Base-by-base conservation (phyloP, 2,113 vertebrate genomes). In the Rostratula benghalensis region DNA sequence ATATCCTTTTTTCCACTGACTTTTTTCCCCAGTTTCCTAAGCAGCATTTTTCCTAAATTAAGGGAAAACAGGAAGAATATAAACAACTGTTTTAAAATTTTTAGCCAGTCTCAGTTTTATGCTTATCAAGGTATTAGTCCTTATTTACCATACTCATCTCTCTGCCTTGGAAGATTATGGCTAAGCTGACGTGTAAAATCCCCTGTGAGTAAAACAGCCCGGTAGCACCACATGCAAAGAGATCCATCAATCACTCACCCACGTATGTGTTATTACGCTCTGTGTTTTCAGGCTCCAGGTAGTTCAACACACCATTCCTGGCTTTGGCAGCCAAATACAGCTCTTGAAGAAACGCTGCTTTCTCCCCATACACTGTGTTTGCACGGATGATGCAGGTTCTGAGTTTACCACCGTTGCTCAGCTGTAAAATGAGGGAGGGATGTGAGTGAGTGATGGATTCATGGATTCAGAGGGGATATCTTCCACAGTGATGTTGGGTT, bases 331-430 rank as follows among this genome's bases (percentile, higher is more conserved):
- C 15, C 35, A 21, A 1, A 16, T 79, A 89, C 3, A 67, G 3
- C 24, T 91, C 77, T 18, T 59, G 51, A 2, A 97, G 92, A 45
- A 61, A 48, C 0, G 0, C 30, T 46, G 81, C 61, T 50, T 73
- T 94, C 83, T 97, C 94, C 67, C 95, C 95, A 3, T 92, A 96
- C 41, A 83, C 74, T 0, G 64, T 9, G 57, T 85, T 95, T 54
- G 97, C 1, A 30, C 30, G 28, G 65, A 94, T 41, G 41, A 80
- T 0, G 12, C 97, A 96, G 45, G 85, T 81, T 6, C 12, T 54
- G 59, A 89, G 81, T 12, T 79, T 65, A 0, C 63, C 75, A 25
- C 95, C 80, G 0, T 81, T 71, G 82, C 67, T 95, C 35, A 90
- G 90, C 97, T 97, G 82, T 5, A 60, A 85, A 70, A 45, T 13